Percentiles rank a stretch among this genome's conserved stretches.
These are phyloP conservation scores for Phrynocephalus vlangalii DNA, from an alignment of 2,797 vertebrate species.

Conservation along the genomic window DNA sequence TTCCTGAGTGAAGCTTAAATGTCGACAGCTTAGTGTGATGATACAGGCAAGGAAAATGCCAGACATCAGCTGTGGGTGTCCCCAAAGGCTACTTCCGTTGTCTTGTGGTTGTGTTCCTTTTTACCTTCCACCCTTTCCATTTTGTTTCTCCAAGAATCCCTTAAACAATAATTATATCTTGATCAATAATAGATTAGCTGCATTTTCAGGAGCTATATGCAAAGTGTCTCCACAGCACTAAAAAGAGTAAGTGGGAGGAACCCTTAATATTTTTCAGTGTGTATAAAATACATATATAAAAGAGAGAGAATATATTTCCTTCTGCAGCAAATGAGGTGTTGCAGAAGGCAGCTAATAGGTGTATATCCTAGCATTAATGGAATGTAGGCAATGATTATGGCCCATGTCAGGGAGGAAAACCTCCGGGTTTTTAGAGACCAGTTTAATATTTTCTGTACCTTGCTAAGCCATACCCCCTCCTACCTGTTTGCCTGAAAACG, in stretches of 20 bases:
- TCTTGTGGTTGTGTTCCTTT: background rate
- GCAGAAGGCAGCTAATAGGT: background rate
- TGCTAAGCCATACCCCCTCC: too few species aligned
- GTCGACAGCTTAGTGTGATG: conserved; percentile 19
- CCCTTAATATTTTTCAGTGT: conserved; percentile 5
- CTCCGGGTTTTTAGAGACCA: too few species aligned
- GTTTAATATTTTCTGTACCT: too few species aligned
- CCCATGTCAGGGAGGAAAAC: background rate
- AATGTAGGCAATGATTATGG: background rate
- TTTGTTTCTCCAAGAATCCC: background rate
- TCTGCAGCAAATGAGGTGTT: background rate
- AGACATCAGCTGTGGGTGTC: background rate
- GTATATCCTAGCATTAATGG: background rate
- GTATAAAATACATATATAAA: background rate
- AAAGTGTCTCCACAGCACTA: background rate
- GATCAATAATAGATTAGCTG: conserved; percentile 21
- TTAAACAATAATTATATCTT: conserved; percentile 34
- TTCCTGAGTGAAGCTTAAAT: background rate
- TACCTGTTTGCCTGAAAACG: too few species aligned
- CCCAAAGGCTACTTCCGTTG: conserved; percentile 2
- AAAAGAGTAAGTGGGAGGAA: background rate
- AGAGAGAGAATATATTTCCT: accelerated
- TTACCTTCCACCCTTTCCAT: background rate
- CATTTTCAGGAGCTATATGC: background rate
- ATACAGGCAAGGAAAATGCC: background rate